Conservation (phyloP, 1,140 invertebrate species). For the Brevipalpus yothersi region DNA sequence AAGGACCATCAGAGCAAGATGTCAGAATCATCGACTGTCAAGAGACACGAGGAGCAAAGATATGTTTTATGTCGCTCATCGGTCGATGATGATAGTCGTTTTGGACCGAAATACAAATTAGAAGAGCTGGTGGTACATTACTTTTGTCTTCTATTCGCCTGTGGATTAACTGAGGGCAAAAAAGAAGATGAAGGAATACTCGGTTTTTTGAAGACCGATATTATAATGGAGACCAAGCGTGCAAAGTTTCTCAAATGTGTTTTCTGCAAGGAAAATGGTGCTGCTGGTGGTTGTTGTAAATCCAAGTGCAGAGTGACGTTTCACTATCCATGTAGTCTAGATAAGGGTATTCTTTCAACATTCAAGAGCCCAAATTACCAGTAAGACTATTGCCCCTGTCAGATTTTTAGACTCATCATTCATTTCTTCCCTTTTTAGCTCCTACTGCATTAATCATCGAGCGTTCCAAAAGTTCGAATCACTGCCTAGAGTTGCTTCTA, state of each 20-base stretch:
- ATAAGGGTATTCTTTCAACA: constrained; percentile 28
- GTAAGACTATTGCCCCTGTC: no score
- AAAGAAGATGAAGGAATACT: constrained; percentile 3
- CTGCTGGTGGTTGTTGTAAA: constrained; percentile 33
- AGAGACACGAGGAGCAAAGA: no score
- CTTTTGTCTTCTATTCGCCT: constrained; percentile 6
- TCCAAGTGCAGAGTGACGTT: constrained; percentile 28
- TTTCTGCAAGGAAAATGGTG: constrained; percentile 31
- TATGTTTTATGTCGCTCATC: no score
- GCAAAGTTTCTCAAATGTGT: constrained; percentile 22
- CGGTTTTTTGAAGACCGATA: constrained; percentile 7
- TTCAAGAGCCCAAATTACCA: constrained; percentile 24
- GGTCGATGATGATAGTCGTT: no score
- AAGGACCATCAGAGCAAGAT: no score
- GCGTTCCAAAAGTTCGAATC: no score
- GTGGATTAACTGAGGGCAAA: constrained; percentile 3
- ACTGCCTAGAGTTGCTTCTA: no score
- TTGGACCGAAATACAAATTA: no score
- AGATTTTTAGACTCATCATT: no score
- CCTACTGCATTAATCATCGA: no score
- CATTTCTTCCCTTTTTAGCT: no score
- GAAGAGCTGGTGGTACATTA: constrained; percentile 2
- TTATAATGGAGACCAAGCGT: constrained; percentile 3
- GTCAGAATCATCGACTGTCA: no score
- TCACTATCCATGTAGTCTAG: constrained; percentile 34